Percentiles rank a stretch among this genome's conserved stretches.
phyloP scores from a whole-genome alignment of 2,797 vertebrate species.

The Gambusia yucatana region DNA sequence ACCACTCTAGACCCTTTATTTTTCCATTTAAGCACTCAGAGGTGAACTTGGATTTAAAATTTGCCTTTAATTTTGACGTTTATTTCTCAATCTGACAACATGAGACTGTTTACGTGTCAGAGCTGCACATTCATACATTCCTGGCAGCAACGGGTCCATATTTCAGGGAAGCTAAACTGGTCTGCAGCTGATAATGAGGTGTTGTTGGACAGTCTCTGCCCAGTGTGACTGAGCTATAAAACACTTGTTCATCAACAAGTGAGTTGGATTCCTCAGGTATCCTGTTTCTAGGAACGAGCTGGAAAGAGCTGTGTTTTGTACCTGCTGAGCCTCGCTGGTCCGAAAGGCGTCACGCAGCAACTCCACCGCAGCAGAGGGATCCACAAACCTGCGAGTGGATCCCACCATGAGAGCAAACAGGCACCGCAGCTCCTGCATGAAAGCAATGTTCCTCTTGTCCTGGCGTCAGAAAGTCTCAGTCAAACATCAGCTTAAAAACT shows the following conservation, averaged over 20 bases:
- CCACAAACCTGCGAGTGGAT: constrained; percentile 90
- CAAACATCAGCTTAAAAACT: background rate
- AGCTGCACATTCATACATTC: background rate
- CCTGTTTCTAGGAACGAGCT: background rate
- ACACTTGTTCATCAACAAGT: background rate
- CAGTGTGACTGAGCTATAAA: background rate
- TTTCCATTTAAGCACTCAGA: background rate
- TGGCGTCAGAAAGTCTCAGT: constrained; percentile 62
- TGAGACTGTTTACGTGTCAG: background rate
- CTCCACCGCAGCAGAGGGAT: constrained; percentile 92
- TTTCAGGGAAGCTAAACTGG: constrained; percentile 12
- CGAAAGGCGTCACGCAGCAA: constrained; percentile 91
- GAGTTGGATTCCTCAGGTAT: background rate
- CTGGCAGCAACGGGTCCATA: constrained; percentile 6
- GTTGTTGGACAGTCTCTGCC: background rate
- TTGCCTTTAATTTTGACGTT: background rate
- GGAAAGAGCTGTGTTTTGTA: constrained; percentile 53
- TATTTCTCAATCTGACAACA: background rate
- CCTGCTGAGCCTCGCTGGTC: constrained; percentile 93
- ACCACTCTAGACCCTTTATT: background rate
- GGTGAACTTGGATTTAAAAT: background rate
- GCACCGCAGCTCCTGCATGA: constrained; percentile 96
- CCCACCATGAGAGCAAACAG: constrained; percentile 96
- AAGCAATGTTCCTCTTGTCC: constrained; percentile 94
- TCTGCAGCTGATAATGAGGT: constrained; percentile 10